A percentile compares a stretch with the other conserved stretches of the same genome.
Conservation (phyloP, 2,113 vertebrate genomes). For the Peucedramus taeniatus region DNA sequence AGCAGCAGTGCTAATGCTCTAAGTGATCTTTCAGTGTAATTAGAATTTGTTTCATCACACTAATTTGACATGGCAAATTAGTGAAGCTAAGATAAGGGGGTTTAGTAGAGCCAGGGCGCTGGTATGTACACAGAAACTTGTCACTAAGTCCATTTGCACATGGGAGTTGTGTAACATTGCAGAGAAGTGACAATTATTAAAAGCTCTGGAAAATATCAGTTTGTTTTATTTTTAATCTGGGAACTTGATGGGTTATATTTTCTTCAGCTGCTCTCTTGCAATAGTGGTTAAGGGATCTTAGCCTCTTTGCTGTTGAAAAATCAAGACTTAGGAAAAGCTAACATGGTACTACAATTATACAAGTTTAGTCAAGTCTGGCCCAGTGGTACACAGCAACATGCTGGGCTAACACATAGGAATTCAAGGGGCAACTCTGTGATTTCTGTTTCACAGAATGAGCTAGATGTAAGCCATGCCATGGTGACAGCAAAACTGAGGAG, state of each 20-base stretch:
- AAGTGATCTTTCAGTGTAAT: conserved; percentile 70
- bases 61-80: conserved; percentile 77
- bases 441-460: not conserved
- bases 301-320: not conserved
- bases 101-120: conserved; percentile 30
- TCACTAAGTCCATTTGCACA: conserved; percentile 31
- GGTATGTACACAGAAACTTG: conserved; percentile 54
- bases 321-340: not conserved
- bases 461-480: not conserved
- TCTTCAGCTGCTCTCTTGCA: not conserved
- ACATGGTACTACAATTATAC: not conserved
- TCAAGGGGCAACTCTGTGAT: not conserved
- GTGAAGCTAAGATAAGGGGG: conserved; percentile 63
- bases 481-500: not conserved
- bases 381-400: not conserved
- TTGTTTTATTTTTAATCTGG: conserved; percentile 46
- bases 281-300: not conserved
- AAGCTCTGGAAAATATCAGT: conserved; percentile 54
- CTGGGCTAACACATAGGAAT: not conserved
- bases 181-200: conserved; percentile 56
- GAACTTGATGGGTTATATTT: conserved; percentile 5
- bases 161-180: conserved; percentile 15
- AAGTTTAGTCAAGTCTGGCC: conserved; percentile 39
- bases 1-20: conserved; percentile 52
- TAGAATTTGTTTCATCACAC: conserved; percentile 73